A percentile compares a stretch with the other conserved stretches of the same genome.
Conservation (phyloP, 1,140 invertebrate species). For the Orchestia grillus region DNA sequence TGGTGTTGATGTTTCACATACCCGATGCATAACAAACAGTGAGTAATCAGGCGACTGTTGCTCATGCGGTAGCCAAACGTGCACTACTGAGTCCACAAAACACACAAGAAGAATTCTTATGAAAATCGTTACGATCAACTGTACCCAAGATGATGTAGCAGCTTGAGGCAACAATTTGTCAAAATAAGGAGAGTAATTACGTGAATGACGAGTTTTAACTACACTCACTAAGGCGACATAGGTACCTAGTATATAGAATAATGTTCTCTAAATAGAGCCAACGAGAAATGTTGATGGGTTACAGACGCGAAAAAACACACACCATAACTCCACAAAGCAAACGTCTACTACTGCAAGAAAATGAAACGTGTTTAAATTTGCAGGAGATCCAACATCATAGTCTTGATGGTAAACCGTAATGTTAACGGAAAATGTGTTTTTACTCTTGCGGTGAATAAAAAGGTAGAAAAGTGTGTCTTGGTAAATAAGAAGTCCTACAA, state of each 20-base stretch:
- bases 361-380: not conserved
- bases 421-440: not conserved
- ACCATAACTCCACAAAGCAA: not conserved
- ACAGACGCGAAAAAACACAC: not conserved
- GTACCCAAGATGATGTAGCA: not conserved
- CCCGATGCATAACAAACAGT: too few relatives aligned
- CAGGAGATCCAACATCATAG: not conserved
- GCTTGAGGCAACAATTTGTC: not conserved
- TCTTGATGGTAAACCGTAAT: not conserved
- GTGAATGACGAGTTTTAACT: not conserved
- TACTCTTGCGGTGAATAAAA: not conserved
- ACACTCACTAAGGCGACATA: too few relatives aligned
- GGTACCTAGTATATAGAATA: not conserved
- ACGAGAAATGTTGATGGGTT: not conserved
- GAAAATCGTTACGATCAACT: not conserved
- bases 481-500: not conserved
- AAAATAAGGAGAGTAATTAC: not conserved
- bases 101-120: too few relatives aligned
- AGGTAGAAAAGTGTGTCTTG: not conserved
- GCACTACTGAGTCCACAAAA: too few relatives aligned
- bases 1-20: too few relatives aligned
- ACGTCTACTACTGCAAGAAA: not conserved
- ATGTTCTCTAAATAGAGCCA: not conserved
- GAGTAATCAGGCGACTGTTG: too few relatives aligned
- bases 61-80: too few relatives aligned